Evolutionary conservation across 1,140 invertebrate species (phyloP).

Genomic region (Idris sp.): DNA sequence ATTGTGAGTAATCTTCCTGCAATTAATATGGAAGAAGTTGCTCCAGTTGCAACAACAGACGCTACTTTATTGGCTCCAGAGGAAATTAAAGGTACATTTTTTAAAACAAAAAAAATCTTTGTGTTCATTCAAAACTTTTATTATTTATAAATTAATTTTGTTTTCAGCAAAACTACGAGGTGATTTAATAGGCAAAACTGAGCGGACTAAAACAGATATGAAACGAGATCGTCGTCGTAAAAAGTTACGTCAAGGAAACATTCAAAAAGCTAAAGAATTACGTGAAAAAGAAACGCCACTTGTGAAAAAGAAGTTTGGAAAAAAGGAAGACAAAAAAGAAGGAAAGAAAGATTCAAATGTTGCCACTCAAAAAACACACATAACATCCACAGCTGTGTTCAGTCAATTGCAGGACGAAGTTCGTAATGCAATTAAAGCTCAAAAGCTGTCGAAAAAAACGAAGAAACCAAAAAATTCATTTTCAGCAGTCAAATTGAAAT

Average conservation of each 20-base stretch:
- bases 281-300: conserved; percentile 76
- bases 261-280: conserved; percentile 78
- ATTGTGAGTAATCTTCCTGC: conserved; percentile 95
- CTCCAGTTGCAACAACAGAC: conserved; percentile 90
- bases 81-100: conserved; percentile 87
- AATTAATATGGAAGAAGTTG: conserved; percentile 97
- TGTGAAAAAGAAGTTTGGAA: conserved; percentile 62
- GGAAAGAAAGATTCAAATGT: conserved; percentile 67
- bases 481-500: conserved; percentile 78
- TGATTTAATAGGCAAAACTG: conserved; percentile 87
- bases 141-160: conserved; percentile 18
- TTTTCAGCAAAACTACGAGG: conserved; percentile 85
- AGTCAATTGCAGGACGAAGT: conserved; percentile 87
- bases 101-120: conserved; percentile 1
- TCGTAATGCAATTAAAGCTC: conserved; percentile 76
- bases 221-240: conserved; percentile 93
- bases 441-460: conserved; percentile 67
- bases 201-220: conserved; percentile 91
- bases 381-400: conserved; percentile 90
- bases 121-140: too few species aligned
- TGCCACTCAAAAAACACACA: conserved; percentile 79
- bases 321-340: conserved; percentile 56
- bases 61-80: conserved; percentile 94
- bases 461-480: conserved; percentile 65
- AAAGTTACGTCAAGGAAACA: conserved; percentile 85